Conservation (phyloP, 2,888 invertebrate species). For the Myopa tessellatipennis region DNA sequence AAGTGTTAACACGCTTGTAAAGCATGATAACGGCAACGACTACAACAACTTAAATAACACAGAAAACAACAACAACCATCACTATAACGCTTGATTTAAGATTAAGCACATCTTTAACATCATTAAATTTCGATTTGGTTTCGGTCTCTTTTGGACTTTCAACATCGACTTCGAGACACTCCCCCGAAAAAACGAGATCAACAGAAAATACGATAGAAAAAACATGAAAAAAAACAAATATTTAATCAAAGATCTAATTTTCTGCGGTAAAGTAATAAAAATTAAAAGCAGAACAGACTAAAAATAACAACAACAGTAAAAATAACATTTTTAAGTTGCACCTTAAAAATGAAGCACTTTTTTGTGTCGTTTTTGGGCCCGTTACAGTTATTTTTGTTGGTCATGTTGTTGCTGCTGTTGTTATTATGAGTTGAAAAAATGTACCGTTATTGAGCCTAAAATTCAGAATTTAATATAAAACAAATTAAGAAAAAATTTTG, state of each 20-base stretch:
- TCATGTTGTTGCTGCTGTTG: no score
- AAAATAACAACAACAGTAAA: neutral
- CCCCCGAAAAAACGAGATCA: neutral
- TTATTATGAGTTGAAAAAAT: no score
- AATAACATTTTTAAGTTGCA: neutral
- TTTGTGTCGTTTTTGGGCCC: neutral
- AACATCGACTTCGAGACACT: slow-evolving; percentile 11
- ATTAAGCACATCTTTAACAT: slow-evolving; percentile 7
- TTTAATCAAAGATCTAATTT: neutral
- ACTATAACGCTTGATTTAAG: neutral
- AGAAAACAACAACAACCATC: neutral
- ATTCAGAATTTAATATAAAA: no score
- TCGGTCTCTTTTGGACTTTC: neutral
- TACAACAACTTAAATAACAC: neutral
- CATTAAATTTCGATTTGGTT: neutral
- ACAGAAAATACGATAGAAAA: neutral
- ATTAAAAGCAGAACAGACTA: neutral
- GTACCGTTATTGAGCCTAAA: no score
- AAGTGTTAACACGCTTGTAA: slow-evolving; percentile 8
- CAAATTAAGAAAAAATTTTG: no score
- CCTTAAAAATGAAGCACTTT: neutral
- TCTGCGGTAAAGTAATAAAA: neutral
- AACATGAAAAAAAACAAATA: neutral
- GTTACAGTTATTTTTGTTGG: no score
- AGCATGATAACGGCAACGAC: neutral